Percentiles rank a stretch among this genome's conserved stretches.
These are phyloP conservation scores for Margarornis squamiger DNA, from an alignment of 2,797 vertebrate genomes.

Conservation along the genomic window DNA sequence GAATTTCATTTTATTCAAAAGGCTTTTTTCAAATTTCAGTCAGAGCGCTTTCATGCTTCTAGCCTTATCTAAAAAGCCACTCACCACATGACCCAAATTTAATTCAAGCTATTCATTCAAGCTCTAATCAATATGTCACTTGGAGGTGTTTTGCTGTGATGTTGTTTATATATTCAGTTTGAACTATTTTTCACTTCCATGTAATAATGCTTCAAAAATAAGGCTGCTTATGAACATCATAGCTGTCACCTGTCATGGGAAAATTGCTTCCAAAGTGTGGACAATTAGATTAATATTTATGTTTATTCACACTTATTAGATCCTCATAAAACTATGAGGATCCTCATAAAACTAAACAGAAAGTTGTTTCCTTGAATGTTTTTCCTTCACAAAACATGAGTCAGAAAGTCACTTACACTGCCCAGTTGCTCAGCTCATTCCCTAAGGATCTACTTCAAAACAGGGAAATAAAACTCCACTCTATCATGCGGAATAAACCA, in stretches of 20 bases:
- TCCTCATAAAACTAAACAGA: not conserved
- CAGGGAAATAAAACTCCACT: not conserved
- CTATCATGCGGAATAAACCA: not conserved
- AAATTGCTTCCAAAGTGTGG: not conserved
- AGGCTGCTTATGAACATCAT: constrained; percentile 10
- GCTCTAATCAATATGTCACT: constrained; percentile 45
- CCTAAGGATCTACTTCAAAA: not conserved
- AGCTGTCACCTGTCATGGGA: constrained; percentile 30
- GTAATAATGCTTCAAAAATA: constrained; percentile 27
- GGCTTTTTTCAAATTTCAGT: not conserved
- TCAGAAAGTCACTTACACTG: not conserved
- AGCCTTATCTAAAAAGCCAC: not conserved
- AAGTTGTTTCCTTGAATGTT: not conserved
- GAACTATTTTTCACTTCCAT: not conserved
- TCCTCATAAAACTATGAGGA: not conserved
- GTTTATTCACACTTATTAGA: constrained; percentile 22
- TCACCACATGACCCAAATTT: not conserved
- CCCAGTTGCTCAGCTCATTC: not conserved
- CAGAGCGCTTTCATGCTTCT: not conserved
- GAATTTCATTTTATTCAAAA: not conserved
- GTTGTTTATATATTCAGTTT: constrained; percentile 43
- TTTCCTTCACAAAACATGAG: constrained; percentile 33
- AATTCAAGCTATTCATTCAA: constrained; percentile 37
- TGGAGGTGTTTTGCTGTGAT: not conserved
- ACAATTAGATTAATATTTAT: constrained; percentile 42